phyloP scores from a whole-genome alignment of 1,140 invertebrate species.

The Xylocopa sonorina region DNA sequence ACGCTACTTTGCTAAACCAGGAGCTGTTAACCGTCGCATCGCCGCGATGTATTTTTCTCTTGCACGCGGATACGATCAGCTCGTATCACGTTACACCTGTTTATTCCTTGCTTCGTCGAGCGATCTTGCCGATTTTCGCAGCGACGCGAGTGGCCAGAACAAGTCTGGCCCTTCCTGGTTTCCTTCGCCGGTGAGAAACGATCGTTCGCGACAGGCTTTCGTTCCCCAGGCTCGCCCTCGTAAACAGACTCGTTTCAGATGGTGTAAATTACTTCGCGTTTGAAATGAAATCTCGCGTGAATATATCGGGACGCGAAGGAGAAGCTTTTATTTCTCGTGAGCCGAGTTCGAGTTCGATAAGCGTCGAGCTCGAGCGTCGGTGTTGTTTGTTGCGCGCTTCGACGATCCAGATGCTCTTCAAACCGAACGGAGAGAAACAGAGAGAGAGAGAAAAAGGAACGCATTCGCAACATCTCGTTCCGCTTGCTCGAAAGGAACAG shows the following conservation, averaged over 20 bases:
- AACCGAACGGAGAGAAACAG: not conserved
- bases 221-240: not conserved
- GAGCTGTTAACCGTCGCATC: not conserved
- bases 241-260: constrained; percentile 1
- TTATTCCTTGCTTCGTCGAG: too few relatives aligned
- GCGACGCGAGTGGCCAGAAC: not conserved
- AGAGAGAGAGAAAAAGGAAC: not conserved
- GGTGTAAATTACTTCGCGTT: not conserved
- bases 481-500: not conserved
- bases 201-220: not conserved
- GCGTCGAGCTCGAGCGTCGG: not conserved
- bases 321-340: not conserved
- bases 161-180: not conserved
- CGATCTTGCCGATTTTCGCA: not conserved
- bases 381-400: not conserved
- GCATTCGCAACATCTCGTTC: not conserved
- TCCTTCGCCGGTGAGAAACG: not conserved
- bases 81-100: not conserved
- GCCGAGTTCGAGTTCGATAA: constrained; percentile 2
- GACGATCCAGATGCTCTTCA: not conserved
- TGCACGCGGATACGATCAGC: not conserved
- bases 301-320: not conserved
- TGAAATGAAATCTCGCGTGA: constrained; percentile 18
- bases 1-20: not conserved
- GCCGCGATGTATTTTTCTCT: not conserved